These are phyloP conservation scores for Globodera rostochiensis DNA, from an alignment of 1,140 invertebrate genomes.

Conservation along the genomic window DNA sequence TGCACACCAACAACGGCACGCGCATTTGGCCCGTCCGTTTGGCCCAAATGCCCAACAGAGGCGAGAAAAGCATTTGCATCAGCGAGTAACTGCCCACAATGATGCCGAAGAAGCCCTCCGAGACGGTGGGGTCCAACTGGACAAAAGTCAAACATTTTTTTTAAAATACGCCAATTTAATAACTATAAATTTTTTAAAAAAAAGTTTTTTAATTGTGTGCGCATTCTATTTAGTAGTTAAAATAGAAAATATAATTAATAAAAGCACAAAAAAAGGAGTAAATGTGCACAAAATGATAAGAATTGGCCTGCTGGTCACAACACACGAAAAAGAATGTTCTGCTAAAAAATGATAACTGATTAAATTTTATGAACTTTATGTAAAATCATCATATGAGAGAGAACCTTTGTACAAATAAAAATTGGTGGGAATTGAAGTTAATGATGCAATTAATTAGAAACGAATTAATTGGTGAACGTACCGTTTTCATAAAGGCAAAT, in stretches of 20 bases:
- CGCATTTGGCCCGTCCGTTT: constrained; percentile 46
- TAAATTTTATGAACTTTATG: no score
- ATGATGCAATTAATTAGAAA: not conserved
- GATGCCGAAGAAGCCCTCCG: constrained; percentile 42
- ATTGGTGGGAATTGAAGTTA: not conserved
- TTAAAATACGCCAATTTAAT: not conserved
- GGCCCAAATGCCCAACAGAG: constrained; percentile 37
- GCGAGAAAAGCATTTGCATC: constrained; percentile 41
- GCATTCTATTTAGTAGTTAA: not conserved
- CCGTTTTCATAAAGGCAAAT: constrained; percentile 67
- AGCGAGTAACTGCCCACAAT: constrained; percentile 41
- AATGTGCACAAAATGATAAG: not conserved
- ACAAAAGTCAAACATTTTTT: not conserved
- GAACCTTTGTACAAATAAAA: not conserved
- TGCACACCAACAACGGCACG: constrained; percentile 64
- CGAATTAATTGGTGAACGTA: constrained; percentile 27
- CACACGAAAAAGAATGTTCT: no score
- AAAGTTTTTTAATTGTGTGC: not conserved
- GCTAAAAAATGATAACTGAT: no score
- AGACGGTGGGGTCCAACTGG: constrained; percentile 40
- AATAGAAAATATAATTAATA: not conserved
- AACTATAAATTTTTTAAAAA: not conserved
- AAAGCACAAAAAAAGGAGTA: no score
- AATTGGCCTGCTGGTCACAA: no score
- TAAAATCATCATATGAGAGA: not conserved